These are phyloP conservation scores for Amphilophus citrinellus DNA, from an alignment of 2,113 vertebrate species.

Conservation along the genomic window DNA sequence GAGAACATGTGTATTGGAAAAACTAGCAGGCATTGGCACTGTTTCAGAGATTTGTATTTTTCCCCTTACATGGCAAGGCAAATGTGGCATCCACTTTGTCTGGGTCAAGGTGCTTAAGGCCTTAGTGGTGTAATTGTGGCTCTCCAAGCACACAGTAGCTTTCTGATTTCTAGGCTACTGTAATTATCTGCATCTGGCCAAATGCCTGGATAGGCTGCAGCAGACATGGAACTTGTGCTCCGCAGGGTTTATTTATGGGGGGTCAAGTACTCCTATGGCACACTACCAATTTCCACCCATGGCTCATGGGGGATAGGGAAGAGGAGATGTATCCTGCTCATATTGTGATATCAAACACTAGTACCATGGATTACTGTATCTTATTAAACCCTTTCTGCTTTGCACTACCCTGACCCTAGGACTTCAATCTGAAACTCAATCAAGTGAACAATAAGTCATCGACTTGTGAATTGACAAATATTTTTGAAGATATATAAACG, in stretches of 20 bases:
- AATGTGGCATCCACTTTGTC: conserved; percentile 13
- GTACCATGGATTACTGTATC: conserved; percentile 40
- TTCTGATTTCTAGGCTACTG: conserved; percentile 50
- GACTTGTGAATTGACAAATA: not conserved
- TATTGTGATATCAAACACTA: not conserved
- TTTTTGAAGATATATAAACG: conserved; percentile 1
- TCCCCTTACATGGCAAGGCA: not conserved
- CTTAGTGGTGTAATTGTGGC: conserved; percentile 14
- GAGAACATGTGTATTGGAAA: conserved; percentile 27
- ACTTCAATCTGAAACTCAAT: conserved; percentile 58
- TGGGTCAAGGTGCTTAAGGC: conserved; percentile 36
- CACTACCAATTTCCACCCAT: conserved; percentile 39
- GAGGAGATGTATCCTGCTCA: not conserved
- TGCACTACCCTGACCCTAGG: conserved; percentile 34
- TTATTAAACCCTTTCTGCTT: conserved; percentile 24
- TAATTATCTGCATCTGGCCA: conserved; percentile 65
- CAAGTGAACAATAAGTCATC: conserved; percentile 49
- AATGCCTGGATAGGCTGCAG: conserved; percentile 24
- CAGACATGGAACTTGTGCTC: conserved; percentile 26
- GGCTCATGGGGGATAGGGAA: not conserved
- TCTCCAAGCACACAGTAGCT: conserved; percentile 19
- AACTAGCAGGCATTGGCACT: conserved; percentile 38
- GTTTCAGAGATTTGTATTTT: conserved; percentile 26
- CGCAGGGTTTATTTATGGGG: conserved; percentile 61
- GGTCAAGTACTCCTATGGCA: conserved; percentile 46